phyloP scores from a whole-genome alignment of 2,888 invertebrate species.

The Noctua janthina region DNA sequence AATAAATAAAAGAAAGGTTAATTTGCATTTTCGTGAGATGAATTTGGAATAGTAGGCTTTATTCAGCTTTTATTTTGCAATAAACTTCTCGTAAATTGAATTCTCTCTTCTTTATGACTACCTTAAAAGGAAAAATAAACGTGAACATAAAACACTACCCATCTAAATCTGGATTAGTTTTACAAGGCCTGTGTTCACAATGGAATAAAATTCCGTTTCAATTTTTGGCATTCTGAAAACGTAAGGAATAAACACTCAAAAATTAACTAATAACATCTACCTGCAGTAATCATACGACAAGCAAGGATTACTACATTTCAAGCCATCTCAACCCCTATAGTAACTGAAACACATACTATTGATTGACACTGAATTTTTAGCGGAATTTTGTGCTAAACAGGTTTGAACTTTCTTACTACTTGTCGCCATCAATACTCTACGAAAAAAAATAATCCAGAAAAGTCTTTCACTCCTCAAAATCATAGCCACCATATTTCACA shows the following conservation, averaged over 20 bases:
- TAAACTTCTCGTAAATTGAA: constrained; percentile 54
- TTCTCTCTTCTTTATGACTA: constrained; percentile 49
- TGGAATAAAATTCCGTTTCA: neutral
- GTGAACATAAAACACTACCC: constrained; percentile 37
- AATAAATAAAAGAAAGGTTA: constrained; percentile 27
- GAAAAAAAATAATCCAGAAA: neutral
- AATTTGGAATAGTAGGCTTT: constrained; percentile 24
- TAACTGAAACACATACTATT: neutral
- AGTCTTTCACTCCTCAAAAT: neutral
- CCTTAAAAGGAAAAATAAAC: constrained; percentile 47
- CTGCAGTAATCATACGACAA: no score
- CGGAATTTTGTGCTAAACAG: neutral
- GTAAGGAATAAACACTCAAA: neutral
- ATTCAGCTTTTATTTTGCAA: constrained; percentile 40
- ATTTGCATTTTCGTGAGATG: neutral
- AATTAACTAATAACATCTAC: neutral
- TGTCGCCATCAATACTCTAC: neutral
- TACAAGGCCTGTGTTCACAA: constrained; percentile 9
- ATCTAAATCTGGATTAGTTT: constrained; percentile 27
- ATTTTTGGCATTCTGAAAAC: neutral
- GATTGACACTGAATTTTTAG: neutral
- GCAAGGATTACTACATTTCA: neutral
- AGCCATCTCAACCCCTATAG: neutral
- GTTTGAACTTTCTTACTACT: neutral
- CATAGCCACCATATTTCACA: constrained; percentile 71